Base-by-base conservation (phyloP, 2,888 invertebrate genomes). In the Tachystola acroxantha region DNA sequence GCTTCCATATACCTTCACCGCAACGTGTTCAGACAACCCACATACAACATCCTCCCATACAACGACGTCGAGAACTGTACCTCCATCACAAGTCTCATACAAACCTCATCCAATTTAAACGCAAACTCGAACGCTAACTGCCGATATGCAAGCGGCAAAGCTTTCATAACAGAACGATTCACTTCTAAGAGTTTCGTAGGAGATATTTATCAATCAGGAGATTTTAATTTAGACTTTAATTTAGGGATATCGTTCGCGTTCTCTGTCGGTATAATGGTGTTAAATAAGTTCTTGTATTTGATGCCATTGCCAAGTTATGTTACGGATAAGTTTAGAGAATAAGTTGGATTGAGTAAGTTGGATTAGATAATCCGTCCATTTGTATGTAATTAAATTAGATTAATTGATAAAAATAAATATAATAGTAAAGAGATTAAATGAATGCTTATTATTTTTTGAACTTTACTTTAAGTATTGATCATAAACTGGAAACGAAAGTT, bases 271-370 rank as follows among this genome's bases (percentile, higher is more conserved):
- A 89, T 96, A 50, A 92, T 94, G 45, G 88, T 96, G 31, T 88
- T 96, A 3, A 96, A 96, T 67, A 92, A 96, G 68, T 90, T 97
- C 42, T 79, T 96, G 35, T 97, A 96, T 74, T 79, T 96, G 29
- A 89, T 96, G 53, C 96, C 96, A 0, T 74, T 96, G 53, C 96
- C 96, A 0, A 91, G 92, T 20, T 94, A 93, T 63, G 89, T 96
- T 9, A 94, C 94, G 59, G 93, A 94, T 43, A 97, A 97, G 78
- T 97, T 96, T 80, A 90, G 95, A 62, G 94, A 95, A 19, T 20
- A 26, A 16, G 9, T n/a, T 30, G 12, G 30, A 24, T 27, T 37
- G 11, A 24, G 1, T 4, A n/a, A n/a, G 3, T 9, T 22, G 7
- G 22, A 22, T 2, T 22, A 22, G 4, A 9, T 22, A 24, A 24